Evolutionary conservation across 1,140 invertebrate genomes (phyloP).

Genomic region (Brevipalpus yothersi): DNA sequence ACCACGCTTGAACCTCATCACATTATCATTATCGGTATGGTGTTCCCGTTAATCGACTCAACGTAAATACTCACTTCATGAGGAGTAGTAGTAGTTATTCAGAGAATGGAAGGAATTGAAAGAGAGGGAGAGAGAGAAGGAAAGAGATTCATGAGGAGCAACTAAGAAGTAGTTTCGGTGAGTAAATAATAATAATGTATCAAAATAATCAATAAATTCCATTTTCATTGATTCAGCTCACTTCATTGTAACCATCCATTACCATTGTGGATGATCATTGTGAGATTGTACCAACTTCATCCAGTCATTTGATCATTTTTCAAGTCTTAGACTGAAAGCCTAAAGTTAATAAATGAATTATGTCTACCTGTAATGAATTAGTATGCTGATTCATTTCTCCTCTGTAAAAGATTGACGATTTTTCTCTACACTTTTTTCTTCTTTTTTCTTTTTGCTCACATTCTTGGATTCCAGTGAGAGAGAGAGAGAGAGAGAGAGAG

Average conservation of each 20-base stretch:
- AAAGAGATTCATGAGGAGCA: not conserved
- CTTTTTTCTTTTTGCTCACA: no score
- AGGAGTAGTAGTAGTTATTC: not conserved
- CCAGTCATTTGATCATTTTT: not conserved
- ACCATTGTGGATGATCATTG: not conserved
- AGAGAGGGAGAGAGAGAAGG: not conserved
- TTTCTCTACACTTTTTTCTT: no score
- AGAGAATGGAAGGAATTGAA: not conserved
- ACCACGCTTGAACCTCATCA: not conserved
- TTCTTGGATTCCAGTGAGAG: no score
- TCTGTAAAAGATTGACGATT: no score
- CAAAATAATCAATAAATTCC: not conserved
- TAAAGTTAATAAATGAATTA: not conserved
- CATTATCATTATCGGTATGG: not conserved
- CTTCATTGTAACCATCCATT: not conserved
- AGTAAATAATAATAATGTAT: not conserved
- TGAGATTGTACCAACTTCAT: not conserved
- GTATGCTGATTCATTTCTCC: no score
- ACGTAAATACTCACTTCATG: not conserved
- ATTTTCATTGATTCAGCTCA: not conserved
- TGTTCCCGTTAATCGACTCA: not conserved
- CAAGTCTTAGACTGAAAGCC: not conserved
- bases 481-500: not conserved
- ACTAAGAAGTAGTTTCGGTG: not conserved
- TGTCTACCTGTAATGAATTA: no score